Conservation (phyloP, 1,140 invertebrate genomes). For the Conopomorpha cramerella region DNA sequence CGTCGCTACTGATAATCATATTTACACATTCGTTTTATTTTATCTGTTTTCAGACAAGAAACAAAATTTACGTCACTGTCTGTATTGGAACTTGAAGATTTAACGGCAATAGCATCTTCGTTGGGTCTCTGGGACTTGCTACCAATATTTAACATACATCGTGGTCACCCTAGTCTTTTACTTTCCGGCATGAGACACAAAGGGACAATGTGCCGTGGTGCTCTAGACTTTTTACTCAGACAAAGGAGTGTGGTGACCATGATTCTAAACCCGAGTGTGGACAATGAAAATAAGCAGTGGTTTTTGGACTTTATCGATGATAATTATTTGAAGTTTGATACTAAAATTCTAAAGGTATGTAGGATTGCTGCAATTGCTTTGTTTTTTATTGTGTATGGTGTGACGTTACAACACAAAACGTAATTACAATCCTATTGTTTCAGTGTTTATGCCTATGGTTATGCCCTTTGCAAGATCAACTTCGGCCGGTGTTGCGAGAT, state of each 20-base stretch:
- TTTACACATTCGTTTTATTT: no score
- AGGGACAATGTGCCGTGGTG: constrained; percentile 30
- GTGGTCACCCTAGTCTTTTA: constrained; percentile 24
- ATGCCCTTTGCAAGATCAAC: constrained; percentile 42
- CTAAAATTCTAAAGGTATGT: constrained; percentile 31
- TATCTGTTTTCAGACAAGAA: no score
- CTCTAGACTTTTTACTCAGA: constrained; percentile 21
- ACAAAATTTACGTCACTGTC: constrained; percentile 23
- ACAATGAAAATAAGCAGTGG: constrained; percentile 42
- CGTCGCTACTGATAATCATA: no score
- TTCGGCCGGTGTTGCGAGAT: constrained; percentile 38
- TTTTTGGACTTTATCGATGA: constrained; percentile 36
- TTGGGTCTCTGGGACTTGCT: constrained; percentile 38
- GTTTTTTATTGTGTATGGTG: constrained; percentile 1
- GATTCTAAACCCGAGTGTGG: no score
- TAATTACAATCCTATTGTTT: constrained; percentile 9
- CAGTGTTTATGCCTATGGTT: constrained; percentile 39
- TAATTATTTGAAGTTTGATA: constrained; percentile 36
- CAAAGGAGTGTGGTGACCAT: constrained; percentile 27
- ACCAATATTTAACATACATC: constrained; percentile 33
- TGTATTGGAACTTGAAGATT: constrained; percentile 22
- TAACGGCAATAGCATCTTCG: constrained; percentile 24
- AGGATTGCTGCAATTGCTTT: neutral
- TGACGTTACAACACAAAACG: constrained; percentile 1
- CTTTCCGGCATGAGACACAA: constrained; percentile 24